Conservation (phyloP, 2,888 invertebrate genomes). For the Apamea epomidion region DNA sequence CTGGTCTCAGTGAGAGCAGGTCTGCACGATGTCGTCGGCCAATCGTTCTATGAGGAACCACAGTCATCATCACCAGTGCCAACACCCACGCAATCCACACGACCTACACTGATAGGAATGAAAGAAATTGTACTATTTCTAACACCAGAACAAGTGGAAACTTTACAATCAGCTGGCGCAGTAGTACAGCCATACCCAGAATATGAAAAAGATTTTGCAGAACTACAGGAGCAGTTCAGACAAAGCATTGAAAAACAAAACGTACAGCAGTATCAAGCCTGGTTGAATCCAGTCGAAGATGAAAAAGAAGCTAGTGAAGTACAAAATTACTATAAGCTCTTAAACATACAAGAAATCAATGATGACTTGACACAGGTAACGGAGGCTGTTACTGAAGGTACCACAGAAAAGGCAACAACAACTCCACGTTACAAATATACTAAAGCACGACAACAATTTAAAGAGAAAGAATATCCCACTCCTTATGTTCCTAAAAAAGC, state of each 20-base stretch:
- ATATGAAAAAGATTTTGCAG: constrained; percentile 51
- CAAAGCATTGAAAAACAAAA: constrained; percentile 45
- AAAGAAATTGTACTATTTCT: constrained; percentile 82
- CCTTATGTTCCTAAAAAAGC: constrained; percentile 62
- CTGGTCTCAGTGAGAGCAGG: constrained; percentile 70
- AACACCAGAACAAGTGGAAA: constrained; percentile 81
- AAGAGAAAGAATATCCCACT: constrained; percentile 59
- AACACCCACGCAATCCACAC: constrained; percentile 43
- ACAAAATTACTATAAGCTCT: constrained; percentile 58
- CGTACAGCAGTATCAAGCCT: constrained; percentile 37
- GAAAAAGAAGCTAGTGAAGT: constrained; percentile 33
- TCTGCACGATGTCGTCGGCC: constrained; percentile 73
- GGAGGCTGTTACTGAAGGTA: constrained; percentile 42
- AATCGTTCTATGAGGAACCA: constrained; percentile 68
- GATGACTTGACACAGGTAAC: constrained; percentile 38
- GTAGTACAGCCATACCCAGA: constrained; percentile 68
- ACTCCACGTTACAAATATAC: constrained; percentile 52
- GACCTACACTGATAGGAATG: constrained; percentile 66
- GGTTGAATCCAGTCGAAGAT: constrained; percentile 43
- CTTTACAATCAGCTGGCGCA: constrained; percentile 76
- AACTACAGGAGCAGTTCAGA: constrained; percentile 51
- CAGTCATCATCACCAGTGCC: constrained; percentile 60
- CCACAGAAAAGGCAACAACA: constrained; percentile 47
- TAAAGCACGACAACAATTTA: constrained; percentile 51
- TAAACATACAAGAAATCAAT: constrained; percentile 59